Base-by-base conservation (phyloP, 1,140 invertebrate species). In the Archivesica marissinica region DNA sequence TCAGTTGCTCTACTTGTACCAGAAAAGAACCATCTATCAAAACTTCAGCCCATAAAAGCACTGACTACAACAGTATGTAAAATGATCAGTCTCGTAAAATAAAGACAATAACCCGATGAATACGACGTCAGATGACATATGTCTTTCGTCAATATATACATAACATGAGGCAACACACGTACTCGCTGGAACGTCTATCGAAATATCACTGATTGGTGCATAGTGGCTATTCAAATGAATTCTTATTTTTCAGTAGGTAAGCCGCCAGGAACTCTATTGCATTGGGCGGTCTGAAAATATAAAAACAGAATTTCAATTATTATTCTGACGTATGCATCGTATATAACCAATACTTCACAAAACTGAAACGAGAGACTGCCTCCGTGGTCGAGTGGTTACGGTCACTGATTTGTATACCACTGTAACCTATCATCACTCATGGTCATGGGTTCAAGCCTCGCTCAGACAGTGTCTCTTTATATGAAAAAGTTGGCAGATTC, bases 201-300 rank as follows among this genome's bases (percentile, higher is more conserved):
- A 68, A 80, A 81, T 81, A 81, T 81, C 79, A 81, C 79, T 59
- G 66, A 15, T 81, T 70, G 28, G 25, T 76, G 74, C 79, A 81
- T 81, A 81, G 76, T 87, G 66, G 64, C 38, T 44, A 84, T 76
- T 98, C 97, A 94, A 96, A 98, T 88, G 97, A 96, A 59, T 95
- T 95, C 94, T 99, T 99, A 91, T 99, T 97, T 92, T 98, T 98
- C 41, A 99, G 88, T 81, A 99, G 94, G 95, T 98, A 99, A 56
- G 96, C 96, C 25, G 98, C 98, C 41, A 99, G 94, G 92, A 96
- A 99, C 90, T 96, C 97, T 77, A 99, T 98, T n/a, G 99, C 98
- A 94, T 99, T 98, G 20, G 97, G 95, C 20, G 98, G 98, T 74
- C 98, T 95, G 92, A 88, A 94, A 91, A 81, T 90, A 82, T 81